A percentile compares a stretch with the other conserved stretches of the same genome.
phyloP scores from a whole-genome alignment of 30 jellyfish, hydroid and myxozoan genomes.

The Aurelia coerulea region DNA sequence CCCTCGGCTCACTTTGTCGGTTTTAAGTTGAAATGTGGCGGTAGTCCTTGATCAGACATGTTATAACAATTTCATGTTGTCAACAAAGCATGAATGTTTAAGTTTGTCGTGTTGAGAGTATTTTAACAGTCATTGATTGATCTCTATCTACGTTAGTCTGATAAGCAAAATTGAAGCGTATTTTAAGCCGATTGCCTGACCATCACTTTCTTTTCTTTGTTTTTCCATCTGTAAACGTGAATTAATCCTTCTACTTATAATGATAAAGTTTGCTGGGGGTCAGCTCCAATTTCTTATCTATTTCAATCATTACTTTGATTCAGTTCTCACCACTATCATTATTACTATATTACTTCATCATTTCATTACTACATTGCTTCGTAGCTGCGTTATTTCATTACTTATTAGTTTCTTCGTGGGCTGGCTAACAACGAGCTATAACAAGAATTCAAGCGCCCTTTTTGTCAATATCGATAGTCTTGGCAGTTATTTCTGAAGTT shows the following conservation, averaged over 20 bases:
- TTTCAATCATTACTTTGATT: slow-evolving; percentile 39
- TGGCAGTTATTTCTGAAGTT: no score
- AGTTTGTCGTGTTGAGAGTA: slow-evolving; percentile 65
- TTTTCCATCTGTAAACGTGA: slow-evolving; percentile 53
- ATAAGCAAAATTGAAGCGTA: slow-evolving; percentile 73
- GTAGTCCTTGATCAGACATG: slow-evolving; percentile 74
- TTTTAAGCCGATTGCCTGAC: slow-evolving; percentile 55
- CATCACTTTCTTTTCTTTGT: slow-evolving; percentile 66
- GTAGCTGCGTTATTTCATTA: slow-evolving; percentile 13
- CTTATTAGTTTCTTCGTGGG: slow-evolving; percentile 30
- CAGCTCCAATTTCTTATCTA: slow-evolving; percentile 46
- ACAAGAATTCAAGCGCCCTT: no score
- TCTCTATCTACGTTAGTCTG: slow-evolving; percentile 63
- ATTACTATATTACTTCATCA: not conserved
- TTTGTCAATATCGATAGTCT: no score
- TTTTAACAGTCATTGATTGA: slow-evolving; percentile 77
- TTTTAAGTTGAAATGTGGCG: slow-evolving; percentile 57
- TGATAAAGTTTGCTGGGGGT: slow-evolving; percentile 77
- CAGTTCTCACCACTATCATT: slow-evolving; percentile 73
- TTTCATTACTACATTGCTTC: not conserved
- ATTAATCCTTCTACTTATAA: slow-evolving; percentile 66
- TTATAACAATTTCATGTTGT: slow-evolving; percentile 55
- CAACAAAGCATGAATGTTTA: slow-evolving; percentile 63
- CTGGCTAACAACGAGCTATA: no score
- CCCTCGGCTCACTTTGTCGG: slow-evolving; percentile 73